Conservation (phyloP, 2,113 vertebrate genomes). For the Scomber japonicus region DNA sequence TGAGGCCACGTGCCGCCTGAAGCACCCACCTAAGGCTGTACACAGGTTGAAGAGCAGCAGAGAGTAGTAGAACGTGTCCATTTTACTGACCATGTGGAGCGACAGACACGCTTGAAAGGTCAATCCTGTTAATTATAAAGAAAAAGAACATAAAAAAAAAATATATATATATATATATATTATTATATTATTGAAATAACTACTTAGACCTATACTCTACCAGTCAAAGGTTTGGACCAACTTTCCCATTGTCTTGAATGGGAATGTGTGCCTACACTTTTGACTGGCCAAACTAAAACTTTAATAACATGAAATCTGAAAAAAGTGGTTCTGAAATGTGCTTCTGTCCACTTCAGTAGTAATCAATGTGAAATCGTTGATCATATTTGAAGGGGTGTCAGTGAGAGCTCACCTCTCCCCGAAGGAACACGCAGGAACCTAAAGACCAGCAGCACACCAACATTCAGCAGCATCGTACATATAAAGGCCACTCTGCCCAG, state of each 20-base stretch:
- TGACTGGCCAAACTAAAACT: no score
- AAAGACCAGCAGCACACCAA: constrained; percentile 87
- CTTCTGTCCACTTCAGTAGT: neutral
- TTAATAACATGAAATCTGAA: no score
- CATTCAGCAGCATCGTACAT: constrained; percentile 84
- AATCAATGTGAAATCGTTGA: neutral
- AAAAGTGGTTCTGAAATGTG: no score
- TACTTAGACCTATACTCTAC: no score
- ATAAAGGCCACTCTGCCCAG: constrained; percentile 89
- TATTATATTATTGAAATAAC: no score
- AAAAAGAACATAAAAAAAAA: neutral
- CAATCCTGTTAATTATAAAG: constrained; percentile 78
- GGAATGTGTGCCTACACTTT: no score
- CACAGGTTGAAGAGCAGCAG: constrained; percentile 92
- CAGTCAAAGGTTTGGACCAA: no score
- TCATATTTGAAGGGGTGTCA: neutral
- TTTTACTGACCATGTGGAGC: constrained; percentile 91
- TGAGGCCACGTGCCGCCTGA: neutral
- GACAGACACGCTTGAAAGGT: constrained; percentile 84
- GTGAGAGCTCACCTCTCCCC: constrained; percentile 86
- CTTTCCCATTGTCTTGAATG: no score
- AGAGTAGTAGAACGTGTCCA: constrained; percentile 89
- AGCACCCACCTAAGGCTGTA: constrained; percentile 89
- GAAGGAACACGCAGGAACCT: constrained; percentile 83
- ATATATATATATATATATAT: no score